Percentiles rank a stretch among this genome's conserved stretches.
Conservation (phyloP, 2,113 vertebrate species). For the Prochilodus magdalenae region DNA sequence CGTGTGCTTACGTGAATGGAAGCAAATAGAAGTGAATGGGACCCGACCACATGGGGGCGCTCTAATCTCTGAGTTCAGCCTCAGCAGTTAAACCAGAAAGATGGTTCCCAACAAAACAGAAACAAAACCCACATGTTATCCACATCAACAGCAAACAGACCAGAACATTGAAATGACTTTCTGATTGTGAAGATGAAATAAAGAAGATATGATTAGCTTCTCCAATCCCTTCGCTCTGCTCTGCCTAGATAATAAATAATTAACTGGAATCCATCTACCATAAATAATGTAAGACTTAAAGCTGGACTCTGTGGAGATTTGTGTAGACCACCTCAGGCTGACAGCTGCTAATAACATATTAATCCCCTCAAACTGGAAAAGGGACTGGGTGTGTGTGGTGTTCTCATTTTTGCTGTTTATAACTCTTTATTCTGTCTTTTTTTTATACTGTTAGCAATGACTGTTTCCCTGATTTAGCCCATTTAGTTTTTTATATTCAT, state of each 20-base stretch:
- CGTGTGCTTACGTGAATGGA: not conserved
- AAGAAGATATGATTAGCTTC: not conserved
- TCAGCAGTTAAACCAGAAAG: not conserved
- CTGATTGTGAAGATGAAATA: too few species aligned
- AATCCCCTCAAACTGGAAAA: too few species aligned
- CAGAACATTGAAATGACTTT: too few species aligned
- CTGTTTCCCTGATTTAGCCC: too few species aligned
- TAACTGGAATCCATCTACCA: conserved; percentile 5
- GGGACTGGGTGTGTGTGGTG: too few species aligned
- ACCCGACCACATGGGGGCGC: conserved; percentile 16
- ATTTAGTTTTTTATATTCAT: too few species aligned
- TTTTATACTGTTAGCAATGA: too few species aligned
- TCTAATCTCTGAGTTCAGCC: conserved; percentile 4
- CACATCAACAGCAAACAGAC: too few species aligned
- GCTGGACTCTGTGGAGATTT: not conserved
- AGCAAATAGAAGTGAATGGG: not conserved
- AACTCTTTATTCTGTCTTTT: too few species aligned
- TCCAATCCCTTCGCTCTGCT: not conserved
- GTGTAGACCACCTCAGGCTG: not conserved
- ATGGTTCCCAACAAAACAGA: not conserved
- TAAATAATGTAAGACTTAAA: conserved; percentile 11
- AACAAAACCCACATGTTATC: not conserved
- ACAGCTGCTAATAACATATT: too few species aligned
- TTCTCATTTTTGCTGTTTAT: too few species aligned
- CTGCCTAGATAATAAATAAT: conserved; percentile 2